These are phyloP conservation scores for Rhagoletis pomonella DNA, from an alignment of 1,140 invertebrate species.

Conservation along the genomic window DNA sequence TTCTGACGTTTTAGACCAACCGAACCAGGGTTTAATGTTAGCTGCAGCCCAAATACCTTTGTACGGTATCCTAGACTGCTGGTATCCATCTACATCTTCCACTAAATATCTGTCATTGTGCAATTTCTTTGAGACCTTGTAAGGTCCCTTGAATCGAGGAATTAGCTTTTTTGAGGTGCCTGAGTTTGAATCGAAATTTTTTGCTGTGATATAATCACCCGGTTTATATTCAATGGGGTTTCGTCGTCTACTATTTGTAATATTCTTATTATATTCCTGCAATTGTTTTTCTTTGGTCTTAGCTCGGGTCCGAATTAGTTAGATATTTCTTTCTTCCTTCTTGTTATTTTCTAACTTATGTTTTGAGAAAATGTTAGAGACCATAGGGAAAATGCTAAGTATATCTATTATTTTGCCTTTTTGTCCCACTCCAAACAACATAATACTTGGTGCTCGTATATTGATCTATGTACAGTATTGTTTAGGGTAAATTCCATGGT, in stretches of 20 bases:
- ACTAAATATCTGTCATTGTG: slow-evolving; percentile 57
- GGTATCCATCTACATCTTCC: slow-evolving; percentile 59
- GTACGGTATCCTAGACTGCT: slow-evolving; percentile 61
- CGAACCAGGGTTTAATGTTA: too few species aligned
- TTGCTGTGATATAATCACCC: slow-evolving; percentile 62
- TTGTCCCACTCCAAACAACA: too few species aligned
- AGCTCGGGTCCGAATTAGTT: slow-evolving; percentile 50
- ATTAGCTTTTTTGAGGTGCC: slow-evolving; percentile 55
- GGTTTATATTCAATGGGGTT: slow-evolving; percentile 52
- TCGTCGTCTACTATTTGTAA: slow-evolving; percentile 55
- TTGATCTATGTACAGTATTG: too few species aligned
- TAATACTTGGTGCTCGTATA: too few species aligned
- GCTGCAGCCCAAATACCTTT: slow-evolving; percentile 57
- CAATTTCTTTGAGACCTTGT: slow-evolving; percentile 57
- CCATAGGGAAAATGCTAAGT: too few species aligned
- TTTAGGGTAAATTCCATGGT: too few species aligned
- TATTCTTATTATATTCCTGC: slow-evolving; percentile 55
- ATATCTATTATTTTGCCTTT: too few species aligned
- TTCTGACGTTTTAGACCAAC: too few species aligned
- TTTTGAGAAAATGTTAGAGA: slow-evolving; percentile 60
- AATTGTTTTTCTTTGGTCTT: slow-evolving; percentile 26
- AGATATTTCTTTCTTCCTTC: slow-evolving; percentile 56
- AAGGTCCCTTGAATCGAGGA: slow-evolving; percentile 57
- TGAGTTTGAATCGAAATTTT: slow-evolving; percentile 57
- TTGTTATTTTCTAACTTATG: slow-evolving; percentile 60